Evolutionary conservation across 2,888 invertebrate species (phyloP).

Genomic region (Eristalinus sepulchralis): DNA sequence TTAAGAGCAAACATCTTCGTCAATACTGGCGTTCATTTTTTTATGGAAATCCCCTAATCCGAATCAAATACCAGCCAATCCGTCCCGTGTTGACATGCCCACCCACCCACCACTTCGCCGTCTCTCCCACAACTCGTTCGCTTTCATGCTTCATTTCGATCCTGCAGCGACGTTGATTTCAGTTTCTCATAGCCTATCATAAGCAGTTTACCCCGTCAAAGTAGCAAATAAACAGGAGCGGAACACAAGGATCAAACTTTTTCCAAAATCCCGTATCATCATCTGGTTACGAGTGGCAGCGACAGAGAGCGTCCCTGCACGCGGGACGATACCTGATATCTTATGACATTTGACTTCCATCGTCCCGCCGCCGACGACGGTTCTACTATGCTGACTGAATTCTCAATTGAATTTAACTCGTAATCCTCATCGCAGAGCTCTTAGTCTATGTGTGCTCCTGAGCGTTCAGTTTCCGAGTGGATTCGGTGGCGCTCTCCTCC

Average conservation of each 20-base stretch:
- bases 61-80: conserved; percentile 52
- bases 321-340: conserved; percentile 42
- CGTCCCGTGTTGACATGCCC: conserved; percentile 26
- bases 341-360: conserved; percentile 62
- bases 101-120: neutral
- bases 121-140: neutral
- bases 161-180: conserved; percentile 51
- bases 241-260: conserved; percentile 47
- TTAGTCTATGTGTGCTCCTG: conserved; percentile 26
- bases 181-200: conserved; percentile 55
- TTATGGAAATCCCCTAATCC: conserved; percentile 43
- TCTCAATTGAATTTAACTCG: conserved; percentile 64
- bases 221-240: conserved; percentile 58
- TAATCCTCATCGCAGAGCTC: conserved; percentile 44
- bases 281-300: conserved; percentile 24
- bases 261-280: conserved; percentile 60
- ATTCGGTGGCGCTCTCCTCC: conserved; percentile 13
- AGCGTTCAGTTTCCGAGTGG: conserved; percentile 1
- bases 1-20: neutral
- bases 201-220: conserved; percentile 60
- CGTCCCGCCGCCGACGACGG: neutral
- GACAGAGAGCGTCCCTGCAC: conserved; percentile 16
- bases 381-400: conserved; percentile 42
- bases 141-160: conserved; percentile 41
- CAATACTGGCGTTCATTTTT: neutral